Evolutionary conservation across 1,140 invertebrate species (phyloP), one percentile per base, ranked within the genome.

Genomic region (Papilio machaon): DNA sequence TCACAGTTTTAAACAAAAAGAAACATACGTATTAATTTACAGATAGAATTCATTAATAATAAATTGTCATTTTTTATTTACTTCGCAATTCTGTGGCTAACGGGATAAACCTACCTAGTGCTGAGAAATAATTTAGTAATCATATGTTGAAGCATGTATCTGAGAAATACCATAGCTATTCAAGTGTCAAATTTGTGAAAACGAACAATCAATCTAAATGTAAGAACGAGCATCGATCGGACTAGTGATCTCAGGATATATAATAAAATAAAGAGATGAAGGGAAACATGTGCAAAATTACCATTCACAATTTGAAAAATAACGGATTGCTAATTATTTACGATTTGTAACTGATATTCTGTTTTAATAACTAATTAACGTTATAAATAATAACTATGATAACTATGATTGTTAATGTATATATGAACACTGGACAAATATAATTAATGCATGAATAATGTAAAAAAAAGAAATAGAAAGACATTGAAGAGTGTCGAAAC

Each of bases 401-500:
- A 60, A 64, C n/a, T 30, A 30, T 30, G 23, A 30, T 30, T 64
- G 23, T 10, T 9, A 13, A 64, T 19, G 60, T 13, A 64, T 64
- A 64, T 35, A 70, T 35, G 64, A 70, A 70, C 64, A 70, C 64
- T 70, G 23, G 64, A 70, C 19, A 70, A 70, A 35, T 70, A 30
- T 30, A 64, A 64, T 64, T 4, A 11, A 11, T 3, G 19, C 2
- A 64, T 23, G 10, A 35, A 6, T 35, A 15, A 23, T 2, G 10
- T 35, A 35, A 11, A 67, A 13, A 13, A 30, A 11, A n/a, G n/a
- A n/a, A 67, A 67, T 35, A 13, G 17, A 54, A 19, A 67, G 4
- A 30, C 10, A 60, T 6, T 23, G 23, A 67, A 13, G 23, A 23
- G 9, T 35, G 3, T 13, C 30, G 23, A 67, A 67, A 23, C 9